Percentiles rank a stretch among this genome's conserved stretches.
Evolutionary conservation across 2,888 invertebrate species (phyloP).

Genomic region (Clistopyga incitator): DNA sequence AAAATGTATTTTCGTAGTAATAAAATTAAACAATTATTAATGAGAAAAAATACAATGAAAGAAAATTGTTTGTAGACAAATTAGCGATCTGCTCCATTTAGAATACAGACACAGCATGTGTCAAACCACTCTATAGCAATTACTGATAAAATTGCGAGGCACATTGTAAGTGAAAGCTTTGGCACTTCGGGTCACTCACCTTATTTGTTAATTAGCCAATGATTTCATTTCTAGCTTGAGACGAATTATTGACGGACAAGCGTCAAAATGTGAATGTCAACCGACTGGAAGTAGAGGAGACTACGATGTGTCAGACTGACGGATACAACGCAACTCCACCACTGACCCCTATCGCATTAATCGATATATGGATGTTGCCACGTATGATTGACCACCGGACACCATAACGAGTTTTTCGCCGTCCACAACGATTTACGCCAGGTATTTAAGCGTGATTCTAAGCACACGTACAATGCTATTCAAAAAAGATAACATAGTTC

Average conservation of each 20-base stretch:
- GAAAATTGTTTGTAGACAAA: not conserved
- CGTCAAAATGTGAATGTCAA: constrained; percentile 61
- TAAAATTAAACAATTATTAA: not conserved
- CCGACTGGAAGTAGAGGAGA: constrained; percentile 72
- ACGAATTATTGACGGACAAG: constrained; percentile 33
- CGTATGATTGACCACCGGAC: constrained; percentile 75
- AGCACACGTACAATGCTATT: not conserved
- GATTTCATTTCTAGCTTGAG: constrained; percentile 56
- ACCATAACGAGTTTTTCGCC: constrained; percentile 53
- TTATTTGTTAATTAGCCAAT: constrained; percentile 59
- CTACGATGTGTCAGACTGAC: constrained; percentile 74
- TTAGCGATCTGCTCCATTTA: constrained; percentile 2
- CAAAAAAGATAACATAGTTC: not conserved
- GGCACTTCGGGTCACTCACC: constrained; percentile 56
- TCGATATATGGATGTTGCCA: constrained; percentile 82
- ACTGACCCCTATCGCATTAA: constrained; percentile 81
- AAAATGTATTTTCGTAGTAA: not conserved
- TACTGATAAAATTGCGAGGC: not conserved
- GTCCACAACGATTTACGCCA: constrained; percentile 1
- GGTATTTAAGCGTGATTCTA: not conserved
- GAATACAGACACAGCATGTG: not conserved
- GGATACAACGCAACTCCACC: constrained; percentile 75
- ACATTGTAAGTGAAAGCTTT: not conserved
- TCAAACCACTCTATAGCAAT: not conserved
- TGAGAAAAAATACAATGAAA: not conserved